Percentiles rank a stretch among this genome's conserved stretches.
Conservation (phyloP, 2,797 vertebrate genomes). For the Hippoglossus hippoglossus region DNA sequence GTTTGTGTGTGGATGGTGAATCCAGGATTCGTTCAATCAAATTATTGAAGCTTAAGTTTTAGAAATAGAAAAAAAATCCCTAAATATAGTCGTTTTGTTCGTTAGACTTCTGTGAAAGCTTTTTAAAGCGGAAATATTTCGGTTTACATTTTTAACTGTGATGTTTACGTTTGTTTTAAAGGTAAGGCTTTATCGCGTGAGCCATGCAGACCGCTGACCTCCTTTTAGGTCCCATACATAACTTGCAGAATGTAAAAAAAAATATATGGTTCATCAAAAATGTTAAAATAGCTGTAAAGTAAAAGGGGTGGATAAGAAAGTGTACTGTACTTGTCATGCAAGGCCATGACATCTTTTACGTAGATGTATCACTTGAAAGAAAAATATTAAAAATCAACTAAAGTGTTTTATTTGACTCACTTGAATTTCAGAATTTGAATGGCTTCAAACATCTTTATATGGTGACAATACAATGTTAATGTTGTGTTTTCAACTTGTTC, state of each 20-base stretch:
- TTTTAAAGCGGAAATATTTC: slow-evolving; percentile 27
- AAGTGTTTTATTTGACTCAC: slow-evolving; percentile 59
- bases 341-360: slow-evolving; percentile 77
- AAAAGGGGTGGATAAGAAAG: slow-evolving; percentile 28
- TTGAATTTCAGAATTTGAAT: neutral
- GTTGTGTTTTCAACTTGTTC: neutral
- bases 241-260: slow-evolving; percentile 75
- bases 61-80: neutral
- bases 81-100: slow-evolving; percentile 17
- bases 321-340: slow-evolving; percentile 72
- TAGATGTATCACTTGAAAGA: slow-evolving; percentile 82
- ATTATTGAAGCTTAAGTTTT: slow-evolving; percentile 20
- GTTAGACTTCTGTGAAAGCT: slow-evolving; percentile 38
- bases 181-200: slow-evolving; percentile 46
- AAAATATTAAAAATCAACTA: slow-evolving; percentile 70
- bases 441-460: neutral
- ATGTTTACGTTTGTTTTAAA: slow-evolving; percentile 42
- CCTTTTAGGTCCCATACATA: slow-evolving; percentile 65
- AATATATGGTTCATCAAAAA: slow-evolving; percentile 48
- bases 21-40: slow-evolving; percentile 28
- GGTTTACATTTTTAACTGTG: slow-evolving; percentile 56
- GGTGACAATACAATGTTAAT: neutral
- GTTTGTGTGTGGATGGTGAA: slow-evolving; percentile 16
- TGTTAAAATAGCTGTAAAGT: slow-evolving; percentile 66
- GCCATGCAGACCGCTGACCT: slow-evolving; percentile 58